phyloP scores from a whole-genome alignment of 1,140 invertebrate species.

The Leptoteleia sp. region DNA sequence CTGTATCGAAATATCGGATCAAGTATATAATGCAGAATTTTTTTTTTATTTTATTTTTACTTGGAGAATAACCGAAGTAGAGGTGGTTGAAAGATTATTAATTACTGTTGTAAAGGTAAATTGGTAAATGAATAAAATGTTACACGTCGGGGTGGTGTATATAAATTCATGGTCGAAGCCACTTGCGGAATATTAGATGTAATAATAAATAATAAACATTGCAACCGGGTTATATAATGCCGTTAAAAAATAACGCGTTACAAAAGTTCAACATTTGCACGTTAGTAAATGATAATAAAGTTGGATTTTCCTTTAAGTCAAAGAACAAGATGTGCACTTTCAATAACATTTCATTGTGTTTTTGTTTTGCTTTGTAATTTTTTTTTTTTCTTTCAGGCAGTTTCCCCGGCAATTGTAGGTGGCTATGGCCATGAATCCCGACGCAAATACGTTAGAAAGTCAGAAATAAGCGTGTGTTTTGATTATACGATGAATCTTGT shows the following conservation, averaged over 20 bases:
- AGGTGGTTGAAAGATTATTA: too few relatives aligned
- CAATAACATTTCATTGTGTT: background rate
- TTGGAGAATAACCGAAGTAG: too few relatives aligned
- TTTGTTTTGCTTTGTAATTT: too few relatives aligned
- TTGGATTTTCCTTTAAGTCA: background rate
- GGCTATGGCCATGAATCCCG: constrained; percentile 12
- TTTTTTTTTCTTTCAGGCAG: background rate
- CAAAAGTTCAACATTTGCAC: background rate
- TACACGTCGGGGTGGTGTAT: background rate
- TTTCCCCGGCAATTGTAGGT: constrained; percentile 2
- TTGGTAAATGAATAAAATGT: too few relatives aligned
- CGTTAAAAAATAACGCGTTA: background rate
- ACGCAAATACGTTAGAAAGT: constrained; percentile 6
- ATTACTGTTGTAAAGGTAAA: too few relatives aligned
- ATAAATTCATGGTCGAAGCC: constrained; percentile 3
- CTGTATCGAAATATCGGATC: too few relatives aligned
- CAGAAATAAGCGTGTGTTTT: constrained; percentile 3
- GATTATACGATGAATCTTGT: background rate
- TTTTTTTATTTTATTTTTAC: too few relatives aligned
- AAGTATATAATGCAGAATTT: too few relatives aligned
- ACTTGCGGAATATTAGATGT: background rate
- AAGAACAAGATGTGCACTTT: background rate
- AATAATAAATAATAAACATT: constrained; percentile 9
- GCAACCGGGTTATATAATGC: background rate
- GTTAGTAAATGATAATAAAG: background rate